Conservation (phyloP, 2,888 invertebrate species). For the Leptopilina myrica region DNA sequence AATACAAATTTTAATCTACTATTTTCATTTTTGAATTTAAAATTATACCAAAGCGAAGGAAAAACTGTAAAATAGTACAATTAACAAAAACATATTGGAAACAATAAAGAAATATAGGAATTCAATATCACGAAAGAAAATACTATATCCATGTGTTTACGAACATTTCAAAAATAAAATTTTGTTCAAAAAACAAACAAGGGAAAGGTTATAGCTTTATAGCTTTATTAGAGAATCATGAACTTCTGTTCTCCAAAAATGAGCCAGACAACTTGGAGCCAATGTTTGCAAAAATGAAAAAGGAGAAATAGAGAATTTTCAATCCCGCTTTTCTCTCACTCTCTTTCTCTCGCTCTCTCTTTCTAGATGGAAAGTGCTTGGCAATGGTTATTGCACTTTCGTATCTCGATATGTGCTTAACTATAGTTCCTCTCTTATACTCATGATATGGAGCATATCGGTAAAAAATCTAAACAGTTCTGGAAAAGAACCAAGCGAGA, state of each 20-base stretch:
- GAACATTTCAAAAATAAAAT: too few relatives aligned
- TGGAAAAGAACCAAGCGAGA: conserved; percentile 19
- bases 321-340: background rate
- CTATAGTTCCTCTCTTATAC: background rate
- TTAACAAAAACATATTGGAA: too few relatives aligned
- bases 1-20: too few relatives aligned
- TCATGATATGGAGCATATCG: conserved; percentile 11
- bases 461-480: conserved; percentile 32
- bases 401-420: conserved; percentile 26
- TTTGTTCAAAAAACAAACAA: background rate
- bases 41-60: too few relatives aligned
- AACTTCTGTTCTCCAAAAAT: background rate
- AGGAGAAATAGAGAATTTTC: background rate
- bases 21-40: too few relatives aligned
- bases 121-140: too few relatives aligned
- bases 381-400: conserved; percentile 30
- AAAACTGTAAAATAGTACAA: too few relatives aligned
- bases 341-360: background rate
- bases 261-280: conserved; percentile 2
- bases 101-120: too few relatives aligned
- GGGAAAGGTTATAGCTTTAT: background rate
- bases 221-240: background rate
- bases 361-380: conserved; percentile 27
- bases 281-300: background rate
- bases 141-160: too few relatives aligned